phyloP scores from a whole-genome alignment of 1,140 invertebrate genomes.

The Neuroterus valhalla region DNA sequence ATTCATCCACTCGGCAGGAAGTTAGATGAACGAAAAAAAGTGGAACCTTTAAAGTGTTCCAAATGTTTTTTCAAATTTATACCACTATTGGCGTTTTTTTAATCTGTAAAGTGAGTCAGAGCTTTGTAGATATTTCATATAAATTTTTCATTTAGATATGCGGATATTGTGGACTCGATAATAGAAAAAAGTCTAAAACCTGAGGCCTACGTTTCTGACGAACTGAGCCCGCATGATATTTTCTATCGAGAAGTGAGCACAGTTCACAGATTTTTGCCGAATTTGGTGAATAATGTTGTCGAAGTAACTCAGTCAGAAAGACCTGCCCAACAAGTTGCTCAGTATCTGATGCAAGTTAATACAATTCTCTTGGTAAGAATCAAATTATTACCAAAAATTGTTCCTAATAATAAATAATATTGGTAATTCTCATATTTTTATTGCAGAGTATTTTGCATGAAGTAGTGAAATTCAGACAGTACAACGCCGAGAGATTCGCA shows the following conservation, averaged over 20 bases:
- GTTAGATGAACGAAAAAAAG: too few relatives aligned
- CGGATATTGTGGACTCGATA: constrained; percentile 75
- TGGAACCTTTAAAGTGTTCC: too few relatives aligned
- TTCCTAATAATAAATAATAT: background rate
- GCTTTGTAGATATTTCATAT: constrained; percentile 18
- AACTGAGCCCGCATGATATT: constrained; percentile 81
- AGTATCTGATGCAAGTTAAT: constrained; percentile 77
- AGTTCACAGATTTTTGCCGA: constrained; percentile 76
- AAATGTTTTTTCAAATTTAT: constrained; percentile 33
- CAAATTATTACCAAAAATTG: too few relatives aligned
- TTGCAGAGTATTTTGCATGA: constrained; percentile 75
- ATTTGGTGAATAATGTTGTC: constrained; percentile 74
- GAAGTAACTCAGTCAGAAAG: constrained; percentile 76
- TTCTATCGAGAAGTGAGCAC: constrained; percentile 83
- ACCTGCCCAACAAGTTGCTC: constrained; percentile 74
- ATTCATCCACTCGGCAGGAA: too few relatives aligned
- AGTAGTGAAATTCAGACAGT: constrained; percentile 78
- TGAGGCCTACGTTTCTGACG: constrained; percentile 67
- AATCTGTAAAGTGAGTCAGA: too few relatives aligned
- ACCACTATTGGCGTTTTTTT: too few relatives aligned
- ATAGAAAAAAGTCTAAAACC: constrained; percentile 78
- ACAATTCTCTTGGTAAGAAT: constrained; percentile 57
- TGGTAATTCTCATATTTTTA: constrained; percentile 34
- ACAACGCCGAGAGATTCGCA: constrained; percentile 74
- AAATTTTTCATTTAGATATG: constrained; percentile 55